phyloP scores from a whole-genome alignment of 2,797 vertebrate genomes.

The Danio tinwini region DNA sequence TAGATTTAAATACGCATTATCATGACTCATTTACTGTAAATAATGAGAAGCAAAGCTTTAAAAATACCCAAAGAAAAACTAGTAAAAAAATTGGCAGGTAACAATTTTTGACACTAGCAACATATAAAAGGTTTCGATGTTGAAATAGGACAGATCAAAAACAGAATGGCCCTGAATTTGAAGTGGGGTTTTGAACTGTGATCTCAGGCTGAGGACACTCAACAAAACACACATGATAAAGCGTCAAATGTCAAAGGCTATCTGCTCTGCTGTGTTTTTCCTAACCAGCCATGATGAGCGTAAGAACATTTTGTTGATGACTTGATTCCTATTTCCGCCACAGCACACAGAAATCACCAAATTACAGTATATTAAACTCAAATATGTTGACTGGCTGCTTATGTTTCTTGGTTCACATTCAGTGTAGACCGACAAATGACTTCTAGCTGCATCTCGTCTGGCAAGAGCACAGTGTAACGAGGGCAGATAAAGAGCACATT shows the following conservation, averaged over 20 bases:
- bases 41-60: neutral
- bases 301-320: neutral
- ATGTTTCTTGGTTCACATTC: slow-evolving; percentile 16
- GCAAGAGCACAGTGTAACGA: slow-evolving; percentile 23
- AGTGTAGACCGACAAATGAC: slow-evolving; percentile 12
- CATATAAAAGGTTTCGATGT: neutral
- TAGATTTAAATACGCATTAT: neutral
- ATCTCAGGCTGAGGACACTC: neutral
- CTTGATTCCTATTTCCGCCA: neutral
- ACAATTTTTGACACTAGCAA: neutral
- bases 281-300: neutral
- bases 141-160: neutral
- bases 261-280: neutral
- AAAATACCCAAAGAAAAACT: neutral
- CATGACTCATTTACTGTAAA: neutral
- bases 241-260: neutral
- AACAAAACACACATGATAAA: neutral
- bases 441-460: slow-evolving; percentile 1
- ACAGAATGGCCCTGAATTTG: neutral
- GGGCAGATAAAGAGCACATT: slow-evolving; percentile 44
- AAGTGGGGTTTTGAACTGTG: neutral
- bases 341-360: neutral
- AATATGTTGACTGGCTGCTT: neutral
- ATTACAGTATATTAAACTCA: neutral
- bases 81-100: too few relatives aligned